Percentiles rank a stretch among this genome's conserved stretches.
Conservation (phyloP, 2,888 invertebrate genomes). For the Rotaria magnacalcarata region DNA sequence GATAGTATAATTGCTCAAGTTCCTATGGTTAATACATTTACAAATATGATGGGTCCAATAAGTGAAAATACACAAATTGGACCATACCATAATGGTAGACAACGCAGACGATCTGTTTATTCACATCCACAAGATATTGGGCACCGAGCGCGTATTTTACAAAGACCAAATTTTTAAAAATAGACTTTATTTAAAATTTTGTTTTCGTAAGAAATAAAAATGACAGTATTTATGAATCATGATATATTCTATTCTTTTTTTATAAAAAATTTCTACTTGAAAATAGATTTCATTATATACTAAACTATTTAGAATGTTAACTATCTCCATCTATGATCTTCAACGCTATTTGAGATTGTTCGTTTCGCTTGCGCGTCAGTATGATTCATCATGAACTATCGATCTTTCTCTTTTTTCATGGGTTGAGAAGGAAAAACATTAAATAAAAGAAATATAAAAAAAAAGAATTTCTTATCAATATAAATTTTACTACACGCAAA, state of each 20-base stretch:
- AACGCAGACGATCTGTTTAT: neutral
- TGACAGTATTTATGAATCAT: no score
- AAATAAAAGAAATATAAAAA: neutral
- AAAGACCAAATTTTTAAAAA: no score
- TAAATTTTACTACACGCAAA: neutral
- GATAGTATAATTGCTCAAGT: neutral
- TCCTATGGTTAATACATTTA: neutral
- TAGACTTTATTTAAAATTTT: no score
- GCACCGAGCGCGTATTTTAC: no score
- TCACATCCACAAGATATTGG: no score
- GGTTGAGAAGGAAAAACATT: neutral
- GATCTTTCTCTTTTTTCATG: neutral
- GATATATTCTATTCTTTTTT: no score
- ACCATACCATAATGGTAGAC: neutral
- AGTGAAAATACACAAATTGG: no score
- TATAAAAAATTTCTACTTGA: no score
- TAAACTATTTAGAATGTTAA: neutral
- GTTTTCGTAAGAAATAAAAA: no score
- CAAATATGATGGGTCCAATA: neutral
- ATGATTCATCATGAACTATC: neutral
- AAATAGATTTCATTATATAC: no score
- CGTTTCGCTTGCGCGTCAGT: no score
- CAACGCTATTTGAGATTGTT: neutral
- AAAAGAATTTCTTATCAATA: neutral
- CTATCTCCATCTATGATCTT: conserved; percentile 13